phyloP scores from a whole-genome alignment of 2,888 invertebrate species.

The Busseola fusca region DNA sequence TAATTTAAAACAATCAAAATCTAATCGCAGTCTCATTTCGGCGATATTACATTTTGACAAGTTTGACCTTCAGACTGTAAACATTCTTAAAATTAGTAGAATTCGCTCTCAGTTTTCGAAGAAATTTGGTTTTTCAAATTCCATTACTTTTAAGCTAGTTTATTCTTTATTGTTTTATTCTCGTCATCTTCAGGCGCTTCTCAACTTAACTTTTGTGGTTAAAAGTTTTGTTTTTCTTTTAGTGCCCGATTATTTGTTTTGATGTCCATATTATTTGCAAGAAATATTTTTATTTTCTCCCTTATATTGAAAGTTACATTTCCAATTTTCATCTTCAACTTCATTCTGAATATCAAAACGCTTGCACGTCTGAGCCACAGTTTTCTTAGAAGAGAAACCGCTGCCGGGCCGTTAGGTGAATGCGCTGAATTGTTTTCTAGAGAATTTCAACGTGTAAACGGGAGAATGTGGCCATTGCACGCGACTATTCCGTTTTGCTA shows the following conservation, averaged over 20 bases:
- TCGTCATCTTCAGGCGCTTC: neutral
- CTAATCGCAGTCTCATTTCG: no score
- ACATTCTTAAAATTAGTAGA: no score
- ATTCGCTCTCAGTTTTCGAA: no score
- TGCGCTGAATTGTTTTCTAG: conserved; percentile 59
- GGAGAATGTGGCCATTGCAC: conserved; percentile 56
- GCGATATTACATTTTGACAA: no score
- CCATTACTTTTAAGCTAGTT: neutral
- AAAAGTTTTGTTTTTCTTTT: no score
- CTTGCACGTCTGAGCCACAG: conserved; percentile 45
- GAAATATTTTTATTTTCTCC: no score
- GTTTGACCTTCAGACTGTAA: no score
- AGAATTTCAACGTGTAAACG: conserved; percentile 61
- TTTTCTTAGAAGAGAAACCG: conserved; percentile 56
- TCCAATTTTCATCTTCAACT: neutral
- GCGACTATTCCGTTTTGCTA: conserved; percentile 51
- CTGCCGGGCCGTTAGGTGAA: conserved; percentile 47
- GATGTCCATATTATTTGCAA: neutral
- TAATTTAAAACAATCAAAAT: no score
- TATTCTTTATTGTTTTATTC: neutral
- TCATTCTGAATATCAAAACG: conserved; percentile 34
- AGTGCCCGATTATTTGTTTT: neutral
- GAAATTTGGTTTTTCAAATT: neutral
- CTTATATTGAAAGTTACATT: neutral
- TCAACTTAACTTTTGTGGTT: neutral